A percentile compares a stretch with the other conserved stretches of the same genome.
phyloP scores from a whole-genome alignment of 2,888 invertebrate genomes.

The Chydorus sphaericus region DNA sequence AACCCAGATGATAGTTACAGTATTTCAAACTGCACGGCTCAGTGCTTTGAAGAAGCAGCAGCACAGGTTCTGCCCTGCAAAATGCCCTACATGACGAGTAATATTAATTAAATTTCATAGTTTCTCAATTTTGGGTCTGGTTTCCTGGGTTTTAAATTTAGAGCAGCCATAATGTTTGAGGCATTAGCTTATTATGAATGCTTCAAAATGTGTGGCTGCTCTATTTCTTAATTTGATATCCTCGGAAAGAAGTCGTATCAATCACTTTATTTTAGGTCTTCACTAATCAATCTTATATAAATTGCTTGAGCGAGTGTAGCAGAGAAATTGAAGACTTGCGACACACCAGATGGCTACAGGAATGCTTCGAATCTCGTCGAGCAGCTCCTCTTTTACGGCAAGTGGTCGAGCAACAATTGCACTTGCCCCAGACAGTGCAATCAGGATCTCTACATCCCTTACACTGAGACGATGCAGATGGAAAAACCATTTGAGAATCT shows the following conservation, averaged over 20 bases:
- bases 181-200: too few species aligned
- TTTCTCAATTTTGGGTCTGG: too few species aligned
- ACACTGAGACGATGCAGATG: slow-evolving; percentile 17
- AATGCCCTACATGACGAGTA: slow-evolving; percentile 20
- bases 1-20: slow-evolving; percentile 15
- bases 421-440: slow-evolving; percentile 18
- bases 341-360: slow-evolving; percentile 17
- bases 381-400: slow-evolving; percentile 18
- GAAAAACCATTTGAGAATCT: not conserved
- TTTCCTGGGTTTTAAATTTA: too few species aligned
- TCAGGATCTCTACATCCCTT: slow-evolving; percentile 19
- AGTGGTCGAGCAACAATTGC: slow-evolving; percentile 19
- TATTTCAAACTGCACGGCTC: slow-evolving; percentile 18
- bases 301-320: not conserved
- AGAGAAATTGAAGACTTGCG: slow-evolving; percentile 13
- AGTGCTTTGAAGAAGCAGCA: slow-evolving; percentile 18
- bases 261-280: not conserved
- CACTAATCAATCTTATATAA: not conserved
- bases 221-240: slow-evolving; percentile 7
- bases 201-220: too few species aligned
- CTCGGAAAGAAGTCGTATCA: too few species aligned
- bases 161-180: too few species aligned
- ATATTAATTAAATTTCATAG: not conserved
- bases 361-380: slow-evolving; percentile 12
- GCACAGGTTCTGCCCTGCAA: too few species aligned